These are phyloP conservation scores for Eurypyga helias DNA, from an alignment of 2,113 vertebrate species.

Conservation along the genomic window DNA sequence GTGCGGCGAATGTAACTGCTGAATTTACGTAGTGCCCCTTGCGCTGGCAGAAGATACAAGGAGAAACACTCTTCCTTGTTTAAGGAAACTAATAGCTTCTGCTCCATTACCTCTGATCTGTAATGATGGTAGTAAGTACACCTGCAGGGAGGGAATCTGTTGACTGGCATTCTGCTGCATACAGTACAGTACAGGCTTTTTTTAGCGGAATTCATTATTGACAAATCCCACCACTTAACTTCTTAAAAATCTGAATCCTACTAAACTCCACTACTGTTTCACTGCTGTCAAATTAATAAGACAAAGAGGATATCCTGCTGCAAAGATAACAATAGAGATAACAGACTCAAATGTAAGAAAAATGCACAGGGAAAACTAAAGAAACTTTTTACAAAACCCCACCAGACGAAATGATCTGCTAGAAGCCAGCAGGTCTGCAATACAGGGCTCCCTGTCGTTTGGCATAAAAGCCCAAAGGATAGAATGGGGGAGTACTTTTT, in stretches of 20 bases:
- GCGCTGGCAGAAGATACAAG: slow-evolving; percentile 24
- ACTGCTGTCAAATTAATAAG: slow-evolving; percentile 70
- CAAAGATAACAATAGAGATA: slow-evolving; percentile 68
- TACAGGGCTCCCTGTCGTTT: slow-evolving; percentile 49
- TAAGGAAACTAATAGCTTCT: slow-evolving; percentile 81
- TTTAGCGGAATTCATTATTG: slow-evolving; percentile 72
- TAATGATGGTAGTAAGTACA: slow-evolving; percentile 73
- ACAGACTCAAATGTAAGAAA: slow-evolving; percentile 37
- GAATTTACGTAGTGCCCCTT: slow-evolving; percentile 69
- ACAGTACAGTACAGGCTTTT: neutral
- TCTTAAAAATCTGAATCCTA: slow-evolving; percentile 75
- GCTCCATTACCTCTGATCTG: slow-evolving; percentile 82
- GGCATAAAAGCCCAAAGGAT: slow-evolving; percentile 41
- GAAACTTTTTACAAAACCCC: slow-evolving; percentile 58
- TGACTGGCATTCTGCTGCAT: slow-evolving; percentile 73
- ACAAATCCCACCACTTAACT: slow-evolving; percentile 79
- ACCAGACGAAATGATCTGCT: slow-evolving; percentile 49
- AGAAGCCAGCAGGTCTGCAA: slow-evolving; percentile 59
- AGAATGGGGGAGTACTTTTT: neutral
- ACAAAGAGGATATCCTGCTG: slow-evolving; percentile 72
- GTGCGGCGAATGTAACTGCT: slow-evolving; percentile 29
- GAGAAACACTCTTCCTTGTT: slow-evolving; percentile 75
- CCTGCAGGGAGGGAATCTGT: slow-evolving; percentile 76
- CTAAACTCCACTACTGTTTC: slow-evolving; percentile 68
- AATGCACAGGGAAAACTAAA: slow-evolving; percentile 19